Evolutionary conservation across 1,140 invertebrate species (phyloP), one percentile per base, ranked within the genome.

Genomic region (Neotoxoptera formosana): DNA sequence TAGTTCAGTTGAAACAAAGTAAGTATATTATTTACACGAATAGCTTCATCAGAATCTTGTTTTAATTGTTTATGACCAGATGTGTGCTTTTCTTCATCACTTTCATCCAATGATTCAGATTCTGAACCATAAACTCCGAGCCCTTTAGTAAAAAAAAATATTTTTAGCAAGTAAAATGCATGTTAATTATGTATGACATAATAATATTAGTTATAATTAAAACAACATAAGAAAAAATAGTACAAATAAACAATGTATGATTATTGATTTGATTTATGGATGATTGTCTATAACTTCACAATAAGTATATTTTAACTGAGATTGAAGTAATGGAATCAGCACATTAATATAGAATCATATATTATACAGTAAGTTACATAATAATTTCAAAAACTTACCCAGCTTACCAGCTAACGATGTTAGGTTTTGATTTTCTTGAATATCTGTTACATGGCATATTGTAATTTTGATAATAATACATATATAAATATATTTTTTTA

Each of bases 351-450:
- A 45, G 0, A 86, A 30, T 86, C 25, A 8, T 1, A 86, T 45
- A 25, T 23, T 88, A 51, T 51, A 76, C 30, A 76, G 21, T 23
- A 34, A 88, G 20, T 23, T 34, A 76, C 30, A 53, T 36, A 34
- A 41, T 90, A 60, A 53, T 60, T 41, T 41, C 7, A 90, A 90
- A 25, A 84, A 92, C 91, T 92, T 83, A 92, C 91, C 91, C 76
- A 92, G 76, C 76, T 92, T 92, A 84, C 91, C 76, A 92, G 91
- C 91, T 92, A 92, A 92, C 51, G 91, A 92, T 81, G 76, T 92
- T 92, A 53, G 91, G 7, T 25, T 92, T 92, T 92, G 91, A 84
- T 92, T 92, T 34, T 48, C 45, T 47, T 84, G 91, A 51, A 81
- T 92, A 92, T 92, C 91, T 92, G 91, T 92, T 92, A 92, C 47